phyloP scores from a whole-genome alignment of 2,888 invertebrate genomes.

The Drosophila prolongata region DNA sequence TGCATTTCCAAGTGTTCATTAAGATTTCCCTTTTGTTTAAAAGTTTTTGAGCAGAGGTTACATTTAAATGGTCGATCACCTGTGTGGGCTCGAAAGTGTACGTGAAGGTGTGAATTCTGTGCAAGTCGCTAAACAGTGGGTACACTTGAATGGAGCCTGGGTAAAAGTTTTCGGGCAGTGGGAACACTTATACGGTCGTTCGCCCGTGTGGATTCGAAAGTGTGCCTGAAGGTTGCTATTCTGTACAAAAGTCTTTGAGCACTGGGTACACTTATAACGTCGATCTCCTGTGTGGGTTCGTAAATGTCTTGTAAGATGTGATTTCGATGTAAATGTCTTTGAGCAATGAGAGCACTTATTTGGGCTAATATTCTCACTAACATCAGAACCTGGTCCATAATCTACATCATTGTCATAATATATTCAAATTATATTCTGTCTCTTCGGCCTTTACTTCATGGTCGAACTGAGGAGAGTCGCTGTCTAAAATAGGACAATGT shows the following conservation, averaged over 20 bases:
- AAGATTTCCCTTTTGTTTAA: too few species aligned
- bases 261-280: neutral
- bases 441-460: neutral
- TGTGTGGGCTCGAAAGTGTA: too few species aligned
- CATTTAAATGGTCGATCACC: too few species aligned
- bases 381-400: too few species aligned
- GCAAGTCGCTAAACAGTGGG: neutral
- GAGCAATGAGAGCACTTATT: too few species aligned
- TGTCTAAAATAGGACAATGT: neutral
- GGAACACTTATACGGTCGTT: neutral
- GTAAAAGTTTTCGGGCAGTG: neutral
- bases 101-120: too few species aligned
- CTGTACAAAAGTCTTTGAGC: neutral
- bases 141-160: neutral
- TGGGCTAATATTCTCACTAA: too few species aligned
- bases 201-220: neutral
- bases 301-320: neutral
- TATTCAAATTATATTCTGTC: neutral
- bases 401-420: too few species aligned
- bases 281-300: neutral
- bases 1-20: too few species aligned
- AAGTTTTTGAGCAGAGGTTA: too few species aligned
- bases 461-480: neutral
- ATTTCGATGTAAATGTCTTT: neutral
- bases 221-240: neutral